A percentile compares a stretch with the other conserved stretches of the same genome.
phyloP scores from a whole-genome alignment of 2,888 invertebrate species.

The Philereme transversata region DNA sequence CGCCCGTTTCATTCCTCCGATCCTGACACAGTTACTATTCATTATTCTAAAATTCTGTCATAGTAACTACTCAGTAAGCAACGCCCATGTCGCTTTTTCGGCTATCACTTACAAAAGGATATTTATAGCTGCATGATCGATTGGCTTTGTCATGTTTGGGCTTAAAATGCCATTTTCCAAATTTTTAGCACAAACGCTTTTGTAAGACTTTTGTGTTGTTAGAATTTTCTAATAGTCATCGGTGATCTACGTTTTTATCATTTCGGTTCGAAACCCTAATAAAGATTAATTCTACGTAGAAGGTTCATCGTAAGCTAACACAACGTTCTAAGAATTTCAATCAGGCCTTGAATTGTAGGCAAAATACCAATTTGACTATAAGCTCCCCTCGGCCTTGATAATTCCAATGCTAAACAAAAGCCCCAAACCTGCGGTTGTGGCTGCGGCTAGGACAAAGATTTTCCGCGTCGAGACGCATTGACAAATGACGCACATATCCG shows the following conservation, averaged over 20 bases:
- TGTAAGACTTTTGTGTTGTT: slow-evolving; percentile 6
- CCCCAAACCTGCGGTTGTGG: slow-evolving; percentile 4
- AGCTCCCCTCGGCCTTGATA: background rate
- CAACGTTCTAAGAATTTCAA: too few relatives aligned
- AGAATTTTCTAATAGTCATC: slow-evolving; percentile 4
- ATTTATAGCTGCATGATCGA: slow-evolving; percentile 40
- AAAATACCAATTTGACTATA: background rate
- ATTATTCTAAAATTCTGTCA: slow-evolving; percentile 2
- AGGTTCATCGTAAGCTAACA: too few relatives aligned
- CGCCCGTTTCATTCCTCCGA: slow-evolving; percentile 22
- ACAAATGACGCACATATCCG: slow-evolving; percentile 45
- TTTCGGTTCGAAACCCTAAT: too few relatives aligned
- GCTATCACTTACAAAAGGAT: slow-evolving; percentile 36
- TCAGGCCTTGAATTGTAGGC: too few relatives aligned
- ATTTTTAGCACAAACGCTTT: slow-evolving; percentile 19
- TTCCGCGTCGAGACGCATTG: slow-evolving; percentile 28
- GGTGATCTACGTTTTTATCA: too few relatives aligned
- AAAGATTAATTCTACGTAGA: too few relatives aligned
- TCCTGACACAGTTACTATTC: slow-evolving; percentile 1
- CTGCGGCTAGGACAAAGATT: slow-evolving; percentile 11
- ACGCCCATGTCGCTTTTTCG: slow-evolving; percentile 34
- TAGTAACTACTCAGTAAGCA: slow-evolving; percentile 1
- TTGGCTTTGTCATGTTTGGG: slow-evolving; percentile 24
- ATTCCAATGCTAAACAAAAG: slow-evolving; percentile 4
- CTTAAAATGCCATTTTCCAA: slow-evolving; percentile 6